These are phyloP conservation scores for Eulimnadia texana DNA, from an alignment of 1,140 invertebrate species.

Conservation along the genomic window DNA sequence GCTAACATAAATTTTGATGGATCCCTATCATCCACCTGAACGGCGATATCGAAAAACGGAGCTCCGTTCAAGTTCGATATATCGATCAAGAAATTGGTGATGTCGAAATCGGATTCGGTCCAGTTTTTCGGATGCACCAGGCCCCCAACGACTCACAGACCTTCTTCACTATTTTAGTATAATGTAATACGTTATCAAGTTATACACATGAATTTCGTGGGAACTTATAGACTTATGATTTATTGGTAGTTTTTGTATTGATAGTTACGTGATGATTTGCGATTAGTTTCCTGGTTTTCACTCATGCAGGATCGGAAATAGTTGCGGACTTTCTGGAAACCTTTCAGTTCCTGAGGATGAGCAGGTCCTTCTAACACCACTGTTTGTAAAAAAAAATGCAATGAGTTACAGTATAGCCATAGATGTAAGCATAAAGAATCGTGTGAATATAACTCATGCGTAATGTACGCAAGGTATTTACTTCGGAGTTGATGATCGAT, in stretches of 20 bases:
- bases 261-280: slow-evolving; percentile 1
- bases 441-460: background rate
- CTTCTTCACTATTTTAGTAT: slow-evolving; percentile 5
- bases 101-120: slow-evolving; percentile 3
- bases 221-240: background rate
- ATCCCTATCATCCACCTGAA: slow-evolving; percentile 26
- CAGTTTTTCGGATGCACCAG: background rate
- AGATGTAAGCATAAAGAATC: no score
- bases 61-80: slow-evolving; percentile 28
- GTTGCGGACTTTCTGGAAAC: slow-evolving; percentile 1
- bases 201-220: background rate
- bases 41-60: slow-evolving; percentile 32
- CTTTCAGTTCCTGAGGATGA: slow-evolving; percentile 8
- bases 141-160: background rate
- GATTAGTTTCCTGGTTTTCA: background rate
- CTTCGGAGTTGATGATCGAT: slow-evolving; percentile 15
- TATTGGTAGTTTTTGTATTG: background rate
- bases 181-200: background rate
- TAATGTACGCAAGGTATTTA: background rate
- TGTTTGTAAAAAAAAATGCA: background rate
- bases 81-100: background rate
- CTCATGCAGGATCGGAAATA: slow-evolving; percentile 13
- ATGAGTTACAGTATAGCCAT: no score
- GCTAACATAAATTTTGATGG: slow-evolving; percentile 22
- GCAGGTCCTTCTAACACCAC: slow-evolving; percentile 9